phyloP scores from a whole-genome alignment of 2,797 vertebrate species.

The Mareca strepera region DNA sequence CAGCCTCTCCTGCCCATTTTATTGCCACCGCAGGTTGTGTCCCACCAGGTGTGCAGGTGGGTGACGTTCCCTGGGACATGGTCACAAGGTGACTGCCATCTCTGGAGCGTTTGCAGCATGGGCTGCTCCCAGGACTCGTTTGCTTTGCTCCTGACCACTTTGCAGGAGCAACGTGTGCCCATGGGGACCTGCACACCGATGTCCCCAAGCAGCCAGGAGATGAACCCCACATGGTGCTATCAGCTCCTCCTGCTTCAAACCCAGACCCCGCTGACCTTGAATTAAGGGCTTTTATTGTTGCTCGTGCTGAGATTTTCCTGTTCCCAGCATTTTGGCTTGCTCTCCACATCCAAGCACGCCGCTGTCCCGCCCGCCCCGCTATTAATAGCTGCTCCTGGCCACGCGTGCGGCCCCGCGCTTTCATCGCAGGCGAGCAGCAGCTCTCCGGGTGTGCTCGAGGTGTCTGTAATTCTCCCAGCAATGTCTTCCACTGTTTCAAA shows the following conservation, averaged over 20 bases:
- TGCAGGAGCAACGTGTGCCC: neutral
- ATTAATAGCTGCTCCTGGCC: conserved; percentile 52
- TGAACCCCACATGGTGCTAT: neutral
- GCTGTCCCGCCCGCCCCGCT: neutral
- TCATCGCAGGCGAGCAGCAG: neutral
- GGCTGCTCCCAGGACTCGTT: neutral
- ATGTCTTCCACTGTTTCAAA: conserved; percentile 44
- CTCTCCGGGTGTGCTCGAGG: conserved; percentile 48
- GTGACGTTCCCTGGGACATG: neutral
- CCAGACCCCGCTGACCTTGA: neutral
- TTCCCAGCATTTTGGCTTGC: neutral
- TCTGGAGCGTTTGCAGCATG: neutral
- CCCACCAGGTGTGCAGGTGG: fast-evolving
- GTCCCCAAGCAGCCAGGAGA: neutral
- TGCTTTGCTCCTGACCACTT: neutral
- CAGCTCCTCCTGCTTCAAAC: neutral
- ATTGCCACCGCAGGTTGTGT: neutral
- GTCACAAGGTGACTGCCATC: fast-evolving
- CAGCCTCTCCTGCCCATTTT: fast-evolving
- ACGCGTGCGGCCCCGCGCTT: conserved; percentile 7
- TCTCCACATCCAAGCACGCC: neutral
- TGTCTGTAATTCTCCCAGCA: conserved; percentile 60
- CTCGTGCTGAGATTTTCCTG: conserved; percentile 25
- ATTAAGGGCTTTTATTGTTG: conserved; percentile 46
- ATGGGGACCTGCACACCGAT: conserved; percentile 19